Conservation (phyloP, 2,888 invertebrate species). For the Standfussiana lucernea region DNA sequence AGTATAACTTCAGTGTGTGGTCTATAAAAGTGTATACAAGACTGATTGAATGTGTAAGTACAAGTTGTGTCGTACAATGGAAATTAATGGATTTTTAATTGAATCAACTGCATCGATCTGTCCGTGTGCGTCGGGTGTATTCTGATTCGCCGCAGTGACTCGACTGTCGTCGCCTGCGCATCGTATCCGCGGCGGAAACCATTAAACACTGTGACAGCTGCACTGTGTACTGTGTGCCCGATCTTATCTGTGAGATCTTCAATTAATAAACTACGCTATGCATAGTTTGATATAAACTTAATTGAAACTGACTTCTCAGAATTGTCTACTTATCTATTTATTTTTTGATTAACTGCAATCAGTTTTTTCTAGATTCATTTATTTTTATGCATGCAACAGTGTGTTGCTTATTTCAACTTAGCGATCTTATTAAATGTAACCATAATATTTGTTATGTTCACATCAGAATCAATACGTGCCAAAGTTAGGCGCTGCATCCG, state of each 20-base stretch:
- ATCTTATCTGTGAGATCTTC: conserved; percentile 41
- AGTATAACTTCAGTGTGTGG: not conserved
- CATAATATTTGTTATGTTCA: not conserved
- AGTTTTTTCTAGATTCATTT: not conserved
- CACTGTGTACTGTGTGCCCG: conserved; percentile 29
- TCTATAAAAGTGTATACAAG: not conserved
- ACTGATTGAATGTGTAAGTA: conserved; percentile 11
- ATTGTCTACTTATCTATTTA: not conserved
- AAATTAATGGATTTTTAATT: conserved; percentile 32
- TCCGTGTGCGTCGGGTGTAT: not conserved
- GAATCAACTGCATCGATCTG: conserved; percentile 17
- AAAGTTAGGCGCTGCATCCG: too few relatives aligned
- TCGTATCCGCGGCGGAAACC: conserved; percentile 15
- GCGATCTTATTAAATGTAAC: not conserved
- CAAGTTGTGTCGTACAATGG: not conserved
- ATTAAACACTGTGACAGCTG: conserved; percentile 39
- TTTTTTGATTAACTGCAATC: not conserved
- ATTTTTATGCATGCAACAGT: not conserved
- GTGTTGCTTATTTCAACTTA: not conserved
- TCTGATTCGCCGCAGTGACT: not conserved
- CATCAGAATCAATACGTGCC: not conserved
- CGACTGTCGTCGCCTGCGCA: conserved; percentile 27
- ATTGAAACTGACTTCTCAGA: conserved; percentile 22
- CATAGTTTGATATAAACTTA: not conserved
- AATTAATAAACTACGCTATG: conserved; percentile 32